A percentile compares a stretch with the other conserved stretches of the same genome.
Evolutionary conservation across 2,797 vertebrate genomes (phyloP).

Genomic region (Sebastes goodei): DNA sequence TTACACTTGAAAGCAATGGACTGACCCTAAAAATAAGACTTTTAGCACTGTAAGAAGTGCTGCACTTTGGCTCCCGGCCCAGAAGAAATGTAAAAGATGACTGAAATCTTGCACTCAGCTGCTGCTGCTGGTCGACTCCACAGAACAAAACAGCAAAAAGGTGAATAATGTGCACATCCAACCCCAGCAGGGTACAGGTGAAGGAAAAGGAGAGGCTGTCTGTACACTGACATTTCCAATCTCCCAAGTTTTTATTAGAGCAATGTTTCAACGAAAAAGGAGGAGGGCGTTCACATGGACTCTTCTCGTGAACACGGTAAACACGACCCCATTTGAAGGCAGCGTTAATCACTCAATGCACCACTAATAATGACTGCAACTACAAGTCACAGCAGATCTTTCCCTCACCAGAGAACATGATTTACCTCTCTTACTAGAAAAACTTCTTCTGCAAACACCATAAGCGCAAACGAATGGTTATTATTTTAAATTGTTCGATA

Average conservation of each 20-base stretch:
- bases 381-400: neutral
- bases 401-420: neutral
- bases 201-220: neutral
- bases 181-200: neutral
- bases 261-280: neutral
- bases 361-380: neutral
- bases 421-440: neutral
- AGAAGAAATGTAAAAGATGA: neutral
- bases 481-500: too few species aligned
- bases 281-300: too few species aligned
- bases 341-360: neutral
- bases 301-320: too few species aligned
- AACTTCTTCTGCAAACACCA: too few species aligned
- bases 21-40: neutral
- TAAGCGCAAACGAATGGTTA: too few species aligned
- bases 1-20: neutral
- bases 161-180: neutral
- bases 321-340: too few species aligned
- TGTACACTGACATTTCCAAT: neutral
- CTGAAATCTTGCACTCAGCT: neutral
- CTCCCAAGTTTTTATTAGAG: neutral
- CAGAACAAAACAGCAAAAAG: neutral
- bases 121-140: neutral
- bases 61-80: neutral
- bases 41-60: neutral